phyloP scores from a whole-genome alignment of 1,140 invertebrate genomes.

The Conus ventricosus region DNA sequence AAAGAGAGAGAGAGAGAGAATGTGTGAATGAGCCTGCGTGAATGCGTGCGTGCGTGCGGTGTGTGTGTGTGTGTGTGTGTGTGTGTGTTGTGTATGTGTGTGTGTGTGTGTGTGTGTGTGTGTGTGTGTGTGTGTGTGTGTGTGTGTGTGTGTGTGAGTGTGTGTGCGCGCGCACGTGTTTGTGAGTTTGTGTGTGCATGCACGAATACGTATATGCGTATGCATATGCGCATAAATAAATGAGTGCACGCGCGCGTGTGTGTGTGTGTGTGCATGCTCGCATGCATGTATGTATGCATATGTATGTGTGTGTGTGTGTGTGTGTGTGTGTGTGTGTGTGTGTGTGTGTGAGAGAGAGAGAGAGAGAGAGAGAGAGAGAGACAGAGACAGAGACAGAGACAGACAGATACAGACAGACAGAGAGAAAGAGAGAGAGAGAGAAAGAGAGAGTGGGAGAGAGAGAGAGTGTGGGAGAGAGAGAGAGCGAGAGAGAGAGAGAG shows the following conservation, averaged over 20 bases:
- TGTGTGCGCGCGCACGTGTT: neutral
- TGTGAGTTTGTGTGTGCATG: neutral
- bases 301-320: neutral
- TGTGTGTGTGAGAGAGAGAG: neutral
- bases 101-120: slow-evolving; percentile 11
- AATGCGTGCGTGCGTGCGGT: too few relatives aligned
- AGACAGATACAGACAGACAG: slow-evolving; percentile 3
- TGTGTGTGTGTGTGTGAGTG: too few relatives aligned
- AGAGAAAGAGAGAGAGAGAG: neutral
- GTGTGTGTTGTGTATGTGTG: neutral
- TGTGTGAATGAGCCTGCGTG: too few relatives aligned
- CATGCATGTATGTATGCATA: neutral
- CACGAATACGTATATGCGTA: neutral
- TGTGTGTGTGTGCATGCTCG: neutral
- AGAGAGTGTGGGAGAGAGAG: neutral
- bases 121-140: neutral
- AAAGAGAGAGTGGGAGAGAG: neutral
- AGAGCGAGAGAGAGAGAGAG: too few relatives aligned
- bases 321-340: neutral
- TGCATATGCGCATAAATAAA: neutral
- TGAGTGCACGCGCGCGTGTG: neutral
- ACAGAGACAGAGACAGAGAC: neutral
- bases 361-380: neutral
- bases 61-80: slow-evolving; percentile 1
- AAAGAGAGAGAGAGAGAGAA: too few relatives aligned